Evolutionary conservation across 2,113 vertebrate genomes (phyloP), one percentile per base, ranked within the genome.

Genomic region (Sigmodon hispidus): DNA sequence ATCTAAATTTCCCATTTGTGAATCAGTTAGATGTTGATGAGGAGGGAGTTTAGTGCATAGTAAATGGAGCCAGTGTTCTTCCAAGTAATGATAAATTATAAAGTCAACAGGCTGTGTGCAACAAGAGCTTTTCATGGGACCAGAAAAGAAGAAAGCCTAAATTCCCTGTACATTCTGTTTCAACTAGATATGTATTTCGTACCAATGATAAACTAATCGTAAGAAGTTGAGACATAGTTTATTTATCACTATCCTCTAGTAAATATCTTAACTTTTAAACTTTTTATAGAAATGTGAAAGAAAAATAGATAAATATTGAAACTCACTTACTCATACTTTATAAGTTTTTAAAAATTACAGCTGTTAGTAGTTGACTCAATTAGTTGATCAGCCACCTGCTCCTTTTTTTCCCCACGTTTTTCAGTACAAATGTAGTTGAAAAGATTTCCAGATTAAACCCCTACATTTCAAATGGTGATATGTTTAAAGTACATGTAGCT

Each of bases 361-460:
- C 55, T 87, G 34, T 76, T 61, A 34, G 29, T 87, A 40, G 76
- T 76, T 36, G n/a, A 29, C n/a, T 87, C 72, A 93, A 87, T 72
- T 77, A 81, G 61, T 11, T 90, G 26, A 21, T 31, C 67, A 63
- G 1, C 72, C 13, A 45, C 15, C 1, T 65, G 52, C 21, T 36
- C 34, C 65, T 73, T 93, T 91, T 94, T 91, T 94, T 16, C 92
- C 40, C 79, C 5, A 29, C 17, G 26, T 59, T 87, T 90, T 43
- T 10, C 43, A 52, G 43, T 69, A 31, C 48, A 67, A 67, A 75
- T 50, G 43, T 59, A 2, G 77, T 91, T 48, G 43, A 94, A 72
- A 52, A 70, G 84, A 70, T 75, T 94, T 52, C 26, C 10, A 1
- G 57, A 63, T 57, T 77, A 61, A 88, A 17, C 12, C n/a, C 13